phyloP scores from a whole-genome alignment of 2,113 vertebrate species.

The Leptocoma aspasia region DNA sequence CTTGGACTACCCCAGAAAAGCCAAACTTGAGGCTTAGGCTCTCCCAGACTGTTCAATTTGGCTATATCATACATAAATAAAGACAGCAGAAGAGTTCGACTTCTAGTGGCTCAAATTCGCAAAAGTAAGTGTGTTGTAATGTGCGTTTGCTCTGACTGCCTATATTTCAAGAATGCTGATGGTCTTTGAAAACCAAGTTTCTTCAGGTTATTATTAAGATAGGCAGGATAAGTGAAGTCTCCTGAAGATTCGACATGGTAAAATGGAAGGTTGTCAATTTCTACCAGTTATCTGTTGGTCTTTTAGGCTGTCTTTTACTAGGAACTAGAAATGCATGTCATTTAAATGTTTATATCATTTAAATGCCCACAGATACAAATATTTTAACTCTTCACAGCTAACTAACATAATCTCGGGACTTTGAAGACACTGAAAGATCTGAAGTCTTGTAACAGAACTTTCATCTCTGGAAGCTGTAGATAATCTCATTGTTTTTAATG shows the following conservation, averaged over 20 bases:
- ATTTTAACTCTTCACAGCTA: neutral
- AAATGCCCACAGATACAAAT: neutral
- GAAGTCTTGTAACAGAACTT: neutral
- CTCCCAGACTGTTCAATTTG: neutral
- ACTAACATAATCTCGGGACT: neutral
- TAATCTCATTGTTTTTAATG: neutral
- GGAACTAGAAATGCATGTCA: rapidly evolving
- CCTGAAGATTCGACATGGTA: neutral
- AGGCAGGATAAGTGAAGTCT: neutral
- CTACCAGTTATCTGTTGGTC: neutral
- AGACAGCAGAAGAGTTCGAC: neutral
- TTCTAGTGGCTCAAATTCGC: neutral
- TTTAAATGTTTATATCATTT: neutral
- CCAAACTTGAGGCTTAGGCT: neutral
- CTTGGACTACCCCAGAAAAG: neutral
- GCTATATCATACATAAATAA: neutral
- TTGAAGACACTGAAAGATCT: neutral
- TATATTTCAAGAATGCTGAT: no score
- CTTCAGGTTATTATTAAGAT: neutral
- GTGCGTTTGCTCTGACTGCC: neutral
- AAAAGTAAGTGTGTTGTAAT: neutral
- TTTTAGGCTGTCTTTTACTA: neutral
- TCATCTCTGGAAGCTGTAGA: neutral
- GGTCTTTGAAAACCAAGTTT: neutral
- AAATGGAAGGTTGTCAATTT: neutral